phyloP scores from a whole-genome alignment of 2,113 vertebrate genomes.

The Amphilophus citrinellus region DNA sequence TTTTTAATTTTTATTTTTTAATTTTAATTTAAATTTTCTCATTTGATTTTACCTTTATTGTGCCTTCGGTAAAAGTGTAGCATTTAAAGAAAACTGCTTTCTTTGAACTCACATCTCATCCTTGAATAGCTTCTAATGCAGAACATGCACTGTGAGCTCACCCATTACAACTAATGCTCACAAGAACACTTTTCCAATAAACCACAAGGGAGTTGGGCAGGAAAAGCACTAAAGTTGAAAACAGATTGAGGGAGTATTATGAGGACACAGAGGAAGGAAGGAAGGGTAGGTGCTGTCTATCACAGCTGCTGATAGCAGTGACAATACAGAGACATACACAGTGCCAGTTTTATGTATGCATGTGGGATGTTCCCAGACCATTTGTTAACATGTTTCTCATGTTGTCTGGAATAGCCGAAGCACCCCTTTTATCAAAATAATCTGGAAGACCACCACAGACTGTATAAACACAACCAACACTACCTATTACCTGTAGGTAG shows the following conservation, averaged over 20 bases:
- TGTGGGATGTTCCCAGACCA: background rate
- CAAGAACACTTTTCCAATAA: constrained; percentile 30
- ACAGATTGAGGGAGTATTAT: background rate
- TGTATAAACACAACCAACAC: background rate
- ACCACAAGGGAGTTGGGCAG: background rate
- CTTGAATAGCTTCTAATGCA: constrained; percentile 40
- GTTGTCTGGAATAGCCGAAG: background rate
- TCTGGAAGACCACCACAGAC: background rate
- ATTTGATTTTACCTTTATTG: background rate
- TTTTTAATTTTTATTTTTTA: no score
- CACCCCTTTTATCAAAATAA: background rate
- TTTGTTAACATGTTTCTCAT: background rate
- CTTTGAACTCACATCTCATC: background rate
- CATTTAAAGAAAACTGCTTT: background rate
- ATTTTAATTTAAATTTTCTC: background rate
- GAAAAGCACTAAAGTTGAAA: constrained; percentile 1
- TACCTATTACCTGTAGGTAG: background rate
- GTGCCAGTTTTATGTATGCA: constrained; percentile 39
- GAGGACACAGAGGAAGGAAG: constrained; percentile 5
- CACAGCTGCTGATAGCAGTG: constrained; percentile 21
- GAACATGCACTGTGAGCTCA: constrained; percentile 61
- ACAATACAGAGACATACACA: constrained; percentile 1
- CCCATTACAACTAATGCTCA: constrained; percentile 18
- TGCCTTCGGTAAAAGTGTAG: background rate
- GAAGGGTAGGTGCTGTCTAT: background rate